Evolutionary conservation across 2,113 vertebrate species (phyloP), one percentile per base, ranked within the genome.

Genomic region (Oryzias curvinotus): DNA sequence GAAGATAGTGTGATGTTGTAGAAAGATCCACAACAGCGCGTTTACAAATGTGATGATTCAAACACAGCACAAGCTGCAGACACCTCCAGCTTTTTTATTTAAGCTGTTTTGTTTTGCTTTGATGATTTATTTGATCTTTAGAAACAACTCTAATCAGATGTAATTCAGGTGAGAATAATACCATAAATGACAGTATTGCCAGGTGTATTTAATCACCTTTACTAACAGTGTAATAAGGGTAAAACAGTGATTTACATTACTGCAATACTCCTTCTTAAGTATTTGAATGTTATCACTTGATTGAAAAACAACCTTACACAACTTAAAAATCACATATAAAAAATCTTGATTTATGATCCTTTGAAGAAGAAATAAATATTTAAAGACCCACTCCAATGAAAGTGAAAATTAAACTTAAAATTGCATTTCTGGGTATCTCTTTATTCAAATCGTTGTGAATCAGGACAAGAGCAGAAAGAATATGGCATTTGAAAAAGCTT

Each of bases 91-190:
- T 8, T 73, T 71, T 61, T 56, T 0, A 62, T 48, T 71, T 58
- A 13, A 66, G 64, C 50, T 21, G 18, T 26, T 58, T 70, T 18
- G 52, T 51, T 57, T 16, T n/a, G 58, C 23, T 19, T 77, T 56
- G 18, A 43, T 59, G 50, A 71, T 80, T 80, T 69, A 71, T 59
- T 80, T 55, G 53, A 42, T 66, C 60, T 62, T 63, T 54, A 42
- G 58, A 81, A 43, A 74, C 54, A 42, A 45, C 28, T 65, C 36
- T 51, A 62, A 57, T 46, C 51, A 62, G 52, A 62, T 48, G 47
- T 68, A 68, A 59, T 70, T 47, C 23, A 53, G 13, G 16, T 55
- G 6, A 25, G 45, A 71, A 58, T 30, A 47, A 48, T 57, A 18
- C 54, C 44, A 48, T 28, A 57, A 21, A 43, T n/a, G 21, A 58